These are phyloP conservation scores for Nemoura dubitans DNA, from an alignment of 2,888 invertebrate species.

Conservation along the genomic window DNA sequence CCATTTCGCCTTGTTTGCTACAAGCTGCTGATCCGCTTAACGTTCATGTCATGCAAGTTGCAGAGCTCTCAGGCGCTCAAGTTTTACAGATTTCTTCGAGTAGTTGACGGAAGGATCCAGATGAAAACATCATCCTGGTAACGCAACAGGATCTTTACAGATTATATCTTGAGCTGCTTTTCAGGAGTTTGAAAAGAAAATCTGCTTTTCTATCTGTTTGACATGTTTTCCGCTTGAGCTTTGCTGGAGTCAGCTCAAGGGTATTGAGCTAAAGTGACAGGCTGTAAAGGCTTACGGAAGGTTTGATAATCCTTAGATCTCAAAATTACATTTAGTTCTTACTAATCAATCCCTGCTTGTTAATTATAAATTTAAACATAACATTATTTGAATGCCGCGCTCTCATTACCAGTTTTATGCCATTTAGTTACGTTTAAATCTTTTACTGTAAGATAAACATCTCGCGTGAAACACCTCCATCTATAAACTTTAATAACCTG, in stretches of 20 bases:
- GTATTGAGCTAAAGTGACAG: background rate
- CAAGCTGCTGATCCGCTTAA: slow-evolving; percentile 12
- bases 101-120: background rate
- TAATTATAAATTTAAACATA: background rate
- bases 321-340: background rate
- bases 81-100: background rate
- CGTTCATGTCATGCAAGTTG: background rate
- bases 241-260: background rate
- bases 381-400: background rate
- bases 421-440: background rate
- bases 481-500: too few relatives aligned
- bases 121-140: background rate
- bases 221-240: background rate
- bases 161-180: background rate
- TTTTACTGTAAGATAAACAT: background rate
- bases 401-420: background rate
- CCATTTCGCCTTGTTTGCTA: background rate
- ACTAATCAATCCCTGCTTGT: background rate
- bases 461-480: too few relatives aligned
- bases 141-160: background rate
- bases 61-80: background rate
- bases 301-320: background rate
- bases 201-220: background rate
- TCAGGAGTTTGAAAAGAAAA: background rate
- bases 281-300: background rate